A percentile compares a stretch with the other conserved stretches of the same genome.
These are phyloP conservation scores for Agapornis roseicollis DNA, from an alignment of 2,113 vertebrate species.

Conservation along the genomic window DNA sequence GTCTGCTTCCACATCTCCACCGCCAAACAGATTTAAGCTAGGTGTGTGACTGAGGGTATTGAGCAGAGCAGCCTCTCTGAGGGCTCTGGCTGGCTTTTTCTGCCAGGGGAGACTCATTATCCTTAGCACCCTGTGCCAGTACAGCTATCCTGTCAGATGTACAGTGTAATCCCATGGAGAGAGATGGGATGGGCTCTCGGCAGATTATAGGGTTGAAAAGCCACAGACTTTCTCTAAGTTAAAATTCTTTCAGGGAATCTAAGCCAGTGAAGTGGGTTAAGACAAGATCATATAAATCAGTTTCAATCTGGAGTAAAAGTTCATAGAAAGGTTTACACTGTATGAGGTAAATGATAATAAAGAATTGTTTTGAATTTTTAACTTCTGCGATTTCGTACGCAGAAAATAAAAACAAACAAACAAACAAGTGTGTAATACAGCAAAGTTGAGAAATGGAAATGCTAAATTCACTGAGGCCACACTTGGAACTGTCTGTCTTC, in stretches of 20 bases:
- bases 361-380: background rate
- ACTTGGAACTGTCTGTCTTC: background rate
- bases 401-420: background rate
- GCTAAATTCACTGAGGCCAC: background rate
- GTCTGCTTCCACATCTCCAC: background rate
- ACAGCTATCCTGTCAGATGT: background rate
- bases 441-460: background rate
- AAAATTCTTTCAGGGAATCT: background rate
- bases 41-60: background rate
- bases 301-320: background rate
- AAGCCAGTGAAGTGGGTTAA: background rate
- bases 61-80: rapidly evolving
- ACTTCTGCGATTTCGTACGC: background rate
- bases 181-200: too few relatives aligned
- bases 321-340: background rate
- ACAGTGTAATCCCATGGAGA: rapidly evolving
- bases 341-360: background rate
- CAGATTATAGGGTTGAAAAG: background rate
- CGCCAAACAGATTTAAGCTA: background rate
- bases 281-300: background rate
- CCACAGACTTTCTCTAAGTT: background rate
- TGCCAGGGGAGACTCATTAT: background rate
- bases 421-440: rapidly evolving
- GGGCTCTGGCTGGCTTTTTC: background rate
- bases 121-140: background rate